Base-by-base conservation (phyloP, 37 sponge, comb jelly and placozoan species). In the Oscarella lobularis region DNA sequence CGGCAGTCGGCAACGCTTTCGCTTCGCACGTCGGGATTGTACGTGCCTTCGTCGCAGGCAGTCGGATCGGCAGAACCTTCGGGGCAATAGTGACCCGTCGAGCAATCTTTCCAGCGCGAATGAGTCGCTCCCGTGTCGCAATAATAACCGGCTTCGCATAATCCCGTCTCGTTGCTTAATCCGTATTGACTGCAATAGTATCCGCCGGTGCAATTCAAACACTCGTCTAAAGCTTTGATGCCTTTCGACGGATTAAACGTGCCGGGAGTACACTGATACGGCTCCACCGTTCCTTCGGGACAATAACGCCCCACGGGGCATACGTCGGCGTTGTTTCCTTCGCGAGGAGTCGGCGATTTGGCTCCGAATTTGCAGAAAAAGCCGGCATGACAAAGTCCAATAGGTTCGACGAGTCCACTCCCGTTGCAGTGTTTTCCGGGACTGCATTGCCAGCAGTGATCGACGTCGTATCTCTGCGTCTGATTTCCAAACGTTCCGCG, bases 271-370 rank as follows among this genome's bases (percentile, higher is more conserved):
- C 81, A 81, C 6, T 69, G 75, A 6, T 27, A 27, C 3, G 75
- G 81, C 29, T 31, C 66, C 3, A 81, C 76, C 30, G 81, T 55
- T n/a, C 81, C 81, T 2, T n/a, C 39, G n/a, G 33, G 2, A 55
- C 81, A 81, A 39, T 48, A 81, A 3, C 41, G 66, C 39, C 81
- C 81, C 39, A 36, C 4, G 27, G 81, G 81, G 66, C 81, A 81
- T 39, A 38, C 54, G 33, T 31, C 33, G 4, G 77, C 76, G 2
- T 33, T 29, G 20, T 9, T n/a, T 20, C 73, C 73, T 70, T 70
- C n/a, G 20, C 35, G 32, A 35, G 73, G 73, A n/a, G 73, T 70
- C 14, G 73, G 14, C 31, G 73, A 35, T 70, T 9, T 20, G 27
- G 73, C 73, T 27, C 73, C 73, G 27, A 31, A 70, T 20, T 70